Percentiles rank a stretch among this genome's conserved stretches.
phyloP scores from a whole-genome alignment of 53 echinoderm and acorn worm genomes.

The Apostichopus leukothele region DNA sequence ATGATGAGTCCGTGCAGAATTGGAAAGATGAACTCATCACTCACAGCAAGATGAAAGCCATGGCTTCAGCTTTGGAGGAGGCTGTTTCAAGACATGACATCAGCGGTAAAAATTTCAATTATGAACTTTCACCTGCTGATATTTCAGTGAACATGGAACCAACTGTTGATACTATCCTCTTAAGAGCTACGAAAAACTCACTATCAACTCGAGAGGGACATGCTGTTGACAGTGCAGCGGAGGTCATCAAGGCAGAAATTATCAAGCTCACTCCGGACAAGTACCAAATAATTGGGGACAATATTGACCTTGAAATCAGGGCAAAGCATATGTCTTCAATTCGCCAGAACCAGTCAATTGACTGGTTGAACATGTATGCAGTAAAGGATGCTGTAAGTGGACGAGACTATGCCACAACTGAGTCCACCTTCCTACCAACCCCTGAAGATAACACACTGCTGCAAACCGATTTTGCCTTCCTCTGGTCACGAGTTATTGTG shows the following conservation, averaged over 20 bases:
- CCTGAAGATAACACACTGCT: not conserved
- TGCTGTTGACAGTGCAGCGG: not conserved
- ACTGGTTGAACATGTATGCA: conserved; percentile 32
- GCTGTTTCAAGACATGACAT: not conserved
- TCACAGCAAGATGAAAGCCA: not conserved
- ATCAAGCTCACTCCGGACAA: not conserved
- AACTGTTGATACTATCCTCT: not conserved
- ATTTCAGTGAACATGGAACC: not conserved
- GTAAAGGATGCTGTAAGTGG: conserved; percentile 3
- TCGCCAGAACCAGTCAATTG: conserved; percentile 1
- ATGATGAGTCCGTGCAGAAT: conserved; percentile 6
- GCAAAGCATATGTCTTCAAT: conserved; percentile 3
- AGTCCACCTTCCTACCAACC: not conserved
- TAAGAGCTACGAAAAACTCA: not conserved
- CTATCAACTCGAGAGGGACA: not conserved
- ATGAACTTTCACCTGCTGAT: not conserved
- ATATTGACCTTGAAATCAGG: not conserved
- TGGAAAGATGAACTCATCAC: not conserved
- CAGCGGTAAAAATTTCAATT: not conserved
- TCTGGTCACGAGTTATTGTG: not conserved
- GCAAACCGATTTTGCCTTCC: not conserved
- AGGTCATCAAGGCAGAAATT: not conserved
- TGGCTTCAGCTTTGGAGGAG: not conserved
- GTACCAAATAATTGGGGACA: conserved; percentile 13
- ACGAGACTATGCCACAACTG: too few species aligned